Conservation (phyloP, 2,888 invertebrate genomes). For the Creontiades dilutus region DNA sequence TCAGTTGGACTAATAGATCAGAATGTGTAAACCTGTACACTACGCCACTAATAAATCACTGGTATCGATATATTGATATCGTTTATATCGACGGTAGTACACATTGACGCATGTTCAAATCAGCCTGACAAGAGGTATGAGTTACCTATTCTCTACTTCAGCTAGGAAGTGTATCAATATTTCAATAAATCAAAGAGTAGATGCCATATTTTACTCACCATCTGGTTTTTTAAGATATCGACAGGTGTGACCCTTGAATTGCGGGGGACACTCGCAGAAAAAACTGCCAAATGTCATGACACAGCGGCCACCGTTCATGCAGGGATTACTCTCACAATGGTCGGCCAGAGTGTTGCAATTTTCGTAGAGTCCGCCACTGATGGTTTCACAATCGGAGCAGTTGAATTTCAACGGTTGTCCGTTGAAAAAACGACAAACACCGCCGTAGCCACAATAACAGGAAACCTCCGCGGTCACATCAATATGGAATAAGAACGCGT, state of each 20-base stretch:
- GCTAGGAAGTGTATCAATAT: too few species aligned
- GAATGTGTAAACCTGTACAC: too few species aligned
- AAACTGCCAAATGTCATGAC: conserved; percentile 11
- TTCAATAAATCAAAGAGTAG: too few species aligned
- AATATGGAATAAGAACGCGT: neutral
- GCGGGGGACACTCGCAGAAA: neutral
- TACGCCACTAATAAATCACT: too few species aligned
- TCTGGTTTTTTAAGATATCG: neutral
- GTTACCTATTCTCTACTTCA: too few species aligned
- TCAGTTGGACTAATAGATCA: too few species aligned
- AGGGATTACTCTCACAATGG: conserved; percentile 18
- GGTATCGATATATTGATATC: too few species aligned
- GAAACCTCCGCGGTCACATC: neutral
- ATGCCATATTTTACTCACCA: neutral
- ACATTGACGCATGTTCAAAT: too few species aligned
- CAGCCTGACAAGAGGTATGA: too few species aligned
- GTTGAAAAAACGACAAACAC: neutral
- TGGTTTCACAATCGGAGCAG: neutral
- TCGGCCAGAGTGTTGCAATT: neutral
- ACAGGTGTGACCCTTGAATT: conserved; percentile 19
- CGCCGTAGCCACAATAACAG: conserved; percentile 30
- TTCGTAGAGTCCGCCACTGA: conserved; percentile 20
- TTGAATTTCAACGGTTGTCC: neutral
- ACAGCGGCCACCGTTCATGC: conserved; percentile 11
- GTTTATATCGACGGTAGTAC: too few species aligned